Percentiles rank a stretch among this genome's conserved stretches.
phyloP scores from a whole-genome alignment of 2,797 vertebrate species.

The Syngnathus rostellatus region DNA sequence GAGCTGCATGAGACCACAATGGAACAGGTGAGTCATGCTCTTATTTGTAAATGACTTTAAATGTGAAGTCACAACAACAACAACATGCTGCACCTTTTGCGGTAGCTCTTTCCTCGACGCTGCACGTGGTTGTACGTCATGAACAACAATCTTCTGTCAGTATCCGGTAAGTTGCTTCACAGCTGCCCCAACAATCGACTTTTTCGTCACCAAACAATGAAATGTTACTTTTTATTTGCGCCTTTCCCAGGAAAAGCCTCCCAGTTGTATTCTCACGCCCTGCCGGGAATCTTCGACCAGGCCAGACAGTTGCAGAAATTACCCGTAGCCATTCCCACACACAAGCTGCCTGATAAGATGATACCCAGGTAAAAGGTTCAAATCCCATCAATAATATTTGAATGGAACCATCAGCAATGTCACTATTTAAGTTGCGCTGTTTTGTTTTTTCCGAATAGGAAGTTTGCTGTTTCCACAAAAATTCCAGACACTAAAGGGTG shows the following conservation, averaged over 20 bases:
- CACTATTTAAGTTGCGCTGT: background rate
- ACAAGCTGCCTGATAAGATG: constrained; percentile 94
- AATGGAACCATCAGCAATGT: background rate
- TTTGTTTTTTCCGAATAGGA: constrained; percentile 63
- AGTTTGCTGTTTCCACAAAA: constrained; percentile 94
- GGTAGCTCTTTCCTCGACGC: constrained; percentile 88
- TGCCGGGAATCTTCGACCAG: constrained; percentile 90
- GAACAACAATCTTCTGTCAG: constrained; percentile 93
- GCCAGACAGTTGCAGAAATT: constrained; percentile 93
- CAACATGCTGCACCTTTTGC: background rate
- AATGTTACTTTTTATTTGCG: background rate
- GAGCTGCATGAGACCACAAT: constrained; percentile 97
- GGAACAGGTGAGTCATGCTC: constrained; percentile 79
- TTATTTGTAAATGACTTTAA: background rate
- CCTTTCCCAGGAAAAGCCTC: constrained; percentile 85
- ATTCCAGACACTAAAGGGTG: constrained; percentile 98
- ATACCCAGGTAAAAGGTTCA: constrained; percentile 62
- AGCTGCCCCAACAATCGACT: too few species aligned
- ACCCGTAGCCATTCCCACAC: constrained; percentile 92
- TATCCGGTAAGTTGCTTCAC: constrained; percentile 81
- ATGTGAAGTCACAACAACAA: background rate
- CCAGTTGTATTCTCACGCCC: constrained; percentile 94
- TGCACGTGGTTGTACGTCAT: constrained; percentile 98
- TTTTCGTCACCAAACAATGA: too few species aligned
- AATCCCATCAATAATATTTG: background rate